These are phyloP conservation scores for Cataglyphis rosenhaueri DNA, from an alignment of 2,888 invertebrate genomes.

Conservation along the genomic window DNA sequence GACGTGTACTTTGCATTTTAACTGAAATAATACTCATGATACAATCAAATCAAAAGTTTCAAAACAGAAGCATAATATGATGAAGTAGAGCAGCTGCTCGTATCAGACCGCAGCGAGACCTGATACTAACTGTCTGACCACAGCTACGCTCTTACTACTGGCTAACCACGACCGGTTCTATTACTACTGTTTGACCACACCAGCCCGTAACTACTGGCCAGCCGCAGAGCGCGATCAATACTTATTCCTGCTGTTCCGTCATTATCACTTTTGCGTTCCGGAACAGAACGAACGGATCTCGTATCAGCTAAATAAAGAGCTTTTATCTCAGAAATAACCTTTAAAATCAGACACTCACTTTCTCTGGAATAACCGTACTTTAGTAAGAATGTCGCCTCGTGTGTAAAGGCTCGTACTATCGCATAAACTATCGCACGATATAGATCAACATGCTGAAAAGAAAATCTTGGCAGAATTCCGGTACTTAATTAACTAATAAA, in stretches of 20 bases:
- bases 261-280: constrained; percentile 56
- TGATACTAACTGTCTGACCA: constrained; percentile 73
- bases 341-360: constrained; percentile 42
- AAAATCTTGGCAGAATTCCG: constrained; percentile 36
- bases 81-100: constrained; percentile 71
- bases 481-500: constrained; percentile 66
- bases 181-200: constrained; percentile 74
- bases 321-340: constrained; percentile 28
- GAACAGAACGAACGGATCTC: constrained; percentile 23
- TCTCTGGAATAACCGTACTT: background rate
- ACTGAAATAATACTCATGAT: constrained; percentile 14
- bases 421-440: constrained; percentile 12
- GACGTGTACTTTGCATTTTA: constrained; percentile 26
- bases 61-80: constrained; percentile 66
- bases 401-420: constrained; percentile 2
- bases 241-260: constrained; percentile 68
- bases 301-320: constrained; percentile 24
- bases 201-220: constrained; percentile 67
- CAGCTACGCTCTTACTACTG: constrained; percentile 75
- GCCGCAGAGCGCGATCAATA: constrained; percentile 69
- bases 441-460: constrained; percentile 34
- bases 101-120: constrained; percentile 68
- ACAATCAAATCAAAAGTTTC: constrained; percentile 55
- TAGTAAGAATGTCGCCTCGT: constrained; percentile 4
- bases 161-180: constrained; percentile 72